These are phyloP conservation scores for Corythoichthys haematopterus DNA, from an alignment of 2,113 vertebrate species.

Conservation along the genomic window DNA sequence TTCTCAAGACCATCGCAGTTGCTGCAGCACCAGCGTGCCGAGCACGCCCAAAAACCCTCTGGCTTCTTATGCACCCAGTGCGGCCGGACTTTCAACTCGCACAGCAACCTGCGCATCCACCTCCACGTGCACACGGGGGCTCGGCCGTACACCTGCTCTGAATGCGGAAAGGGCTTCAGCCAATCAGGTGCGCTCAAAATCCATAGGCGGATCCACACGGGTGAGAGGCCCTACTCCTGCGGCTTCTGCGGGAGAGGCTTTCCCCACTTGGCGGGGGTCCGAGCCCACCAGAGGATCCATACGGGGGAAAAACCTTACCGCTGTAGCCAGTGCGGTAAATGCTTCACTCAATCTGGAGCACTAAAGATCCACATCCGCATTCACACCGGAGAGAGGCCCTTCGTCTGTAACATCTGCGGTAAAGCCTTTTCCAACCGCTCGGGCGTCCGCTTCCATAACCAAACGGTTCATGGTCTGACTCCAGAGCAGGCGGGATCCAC, in stretches of 20 bases:
- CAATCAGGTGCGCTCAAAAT: constrained; percentile 77
- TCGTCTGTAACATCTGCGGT: constrained; percentile 70
- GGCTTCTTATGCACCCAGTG: constrained; percentile 76
- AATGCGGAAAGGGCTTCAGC: constrained; percentile 77
- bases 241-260: constrained; percentile 69
- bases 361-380: constrained; percentile 73
- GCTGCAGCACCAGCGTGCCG: constrained; percentile 73
- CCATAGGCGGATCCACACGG: constrained; percentile 76
- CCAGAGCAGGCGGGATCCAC: constrained; percentile 36
- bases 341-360: constrained; percentile 77
- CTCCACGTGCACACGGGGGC: constrained; percentile 77
- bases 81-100: constrained; percentile 74
- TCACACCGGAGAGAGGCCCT: constrained; percentile 73
- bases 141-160: constrained; percentile 74
- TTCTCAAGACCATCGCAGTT: constrained; percentile 72
- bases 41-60: constrained; percentile 58
- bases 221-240: constrained; percentile 65
- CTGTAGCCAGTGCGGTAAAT: constrained; percentile 78
- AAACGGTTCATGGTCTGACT: constrained; percentile 67
- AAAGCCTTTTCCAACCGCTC: constrained; percentile 77
- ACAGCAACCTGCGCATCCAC: constrained; percentile 79
- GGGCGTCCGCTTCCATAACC: constrained; percentile 74
- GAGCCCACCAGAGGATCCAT: constrained; percentile 75
- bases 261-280: constrained; percentile 73
- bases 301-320: constrained; percentile 77